Percentiles rank a stretch among this genome's conserved stretches.
phyloP scores from a whole-genome alignment of 2,797 vertebrate species.

The Protosalanx chinensis region DNA sequence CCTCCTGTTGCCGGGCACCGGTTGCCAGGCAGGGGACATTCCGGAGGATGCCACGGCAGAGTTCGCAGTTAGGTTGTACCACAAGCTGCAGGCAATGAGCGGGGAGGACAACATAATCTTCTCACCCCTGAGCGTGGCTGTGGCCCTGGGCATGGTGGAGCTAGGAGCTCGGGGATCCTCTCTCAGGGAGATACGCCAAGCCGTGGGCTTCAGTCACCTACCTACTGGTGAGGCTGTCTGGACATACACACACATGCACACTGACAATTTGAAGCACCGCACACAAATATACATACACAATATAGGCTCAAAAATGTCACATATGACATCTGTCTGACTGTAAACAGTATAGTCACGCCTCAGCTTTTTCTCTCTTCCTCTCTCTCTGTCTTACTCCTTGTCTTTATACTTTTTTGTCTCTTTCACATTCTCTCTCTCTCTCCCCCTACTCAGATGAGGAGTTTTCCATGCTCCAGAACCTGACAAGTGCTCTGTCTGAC shows the following conservation, averaged over 20 bases:
- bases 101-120: constrained; percentile 94
- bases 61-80: constrained; percentile 91
- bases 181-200: constrained; percentile 86
- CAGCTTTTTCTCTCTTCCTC: not conserved
- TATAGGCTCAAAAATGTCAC: not conserved
- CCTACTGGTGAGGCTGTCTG: constrained; percentile 77
- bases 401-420: not conserved
- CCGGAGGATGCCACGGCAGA: constrained; percentile 83
- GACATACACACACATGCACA: constrained; percentile 5
- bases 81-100: constrained; percentile 80
- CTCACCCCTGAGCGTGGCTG: constrained; percentile 86
- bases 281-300: constrained; percentile 9
- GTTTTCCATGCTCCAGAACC: constrained; percentile 85
- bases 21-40: constrained; percentile 74
- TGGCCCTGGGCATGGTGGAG: constrained; percentile 92
- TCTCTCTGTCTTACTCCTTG: constrained; percentile 11
- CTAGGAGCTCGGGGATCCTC: constrained; percentile 87
- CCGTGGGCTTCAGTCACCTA: constrained; percentile 84
- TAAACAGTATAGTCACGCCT: not conserved
- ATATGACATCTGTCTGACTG: not conserved
- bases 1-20: constrained; percentile 70
- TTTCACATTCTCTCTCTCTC: not conserved
- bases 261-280: not conserved
- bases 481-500: constrained; percentile 75
- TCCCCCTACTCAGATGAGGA: constrained; percentile 78